phyloP scores from a whole-genome alignment of 1,140 invertebrate genomes.

The Euwallacea fornicatus region DNA sequence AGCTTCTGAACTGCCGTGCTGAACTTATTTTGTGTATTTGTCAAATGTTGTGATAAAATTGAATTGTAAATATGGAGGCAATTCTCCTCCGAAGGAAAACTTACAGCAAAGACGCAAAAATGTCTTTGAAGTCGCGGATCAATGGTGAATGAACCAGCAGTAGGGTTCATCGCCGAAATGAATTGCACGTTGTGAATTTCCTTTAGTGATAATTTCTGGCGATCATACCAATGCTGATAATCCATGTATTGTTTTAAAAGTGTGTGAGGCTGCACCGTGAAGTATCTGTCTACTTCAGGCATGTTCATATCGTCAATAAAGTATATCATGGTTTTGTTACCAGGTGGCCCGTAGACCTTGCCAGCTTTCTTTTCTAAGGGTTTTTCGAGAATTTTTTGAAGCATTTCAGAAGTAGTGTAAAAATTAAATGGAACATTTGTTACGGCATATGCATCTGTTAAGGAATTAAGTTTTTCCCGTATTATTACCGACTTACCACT shows the following conservation, averaged over 20 bases:
- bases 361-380: slow-evolving; percentile 95
- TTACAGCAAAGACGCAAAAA: slow-evolving; percentile 88
- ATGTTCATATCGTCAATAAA: slow-evolving; percentile 98
- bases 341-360: slow-evolving; percentile 88
- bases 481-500: slow-evolving; percentile 86
- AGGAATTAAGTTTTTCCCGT: slow-evolving; percentile 74
- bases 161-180: slow-evolving; percentile 95
- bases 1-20: slow-evolving; percentile 61
- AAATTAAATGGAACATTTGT: slow-evolving; percentile 94
- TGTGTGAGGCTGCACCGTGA: slow-evolving; percentile 94
- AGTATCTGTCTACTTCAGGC: slow-evolving; percentile 94
- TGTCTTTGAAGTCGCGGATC: slow-evolving; percentile 89
- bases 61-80: slow-evolving; percentile 81
- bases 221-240: slow-evolving; percentile 92
- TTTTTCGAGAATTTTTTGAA: slow-evolving; percentile 89
- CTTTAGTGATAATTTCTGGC: slow-evolving; percentile 82
- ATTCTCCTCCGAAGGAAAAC: slow-evolving; percentile 82
- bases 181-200: slow-evolving; percentile 95
- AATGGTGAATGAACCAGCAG: slow-evolving; percentile 92
- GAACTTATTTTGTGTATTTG: slow-evolving; percentile 69
- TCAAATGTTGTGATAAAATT: slow-evolving; percentile 78
- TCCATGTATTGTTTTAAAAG: slow-evolving; percentile 92
- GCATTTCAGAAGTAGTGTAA: slow-evolving; percentile 93
- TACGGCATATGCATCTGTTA: slow-evolving; percentile 79
- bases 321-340: slow-evolving; percentile 88